Evolutionary conservation across 2,113 vertebrate genomes (phyloP).

Genomic region (Potamarius usumacintae): DNA sequence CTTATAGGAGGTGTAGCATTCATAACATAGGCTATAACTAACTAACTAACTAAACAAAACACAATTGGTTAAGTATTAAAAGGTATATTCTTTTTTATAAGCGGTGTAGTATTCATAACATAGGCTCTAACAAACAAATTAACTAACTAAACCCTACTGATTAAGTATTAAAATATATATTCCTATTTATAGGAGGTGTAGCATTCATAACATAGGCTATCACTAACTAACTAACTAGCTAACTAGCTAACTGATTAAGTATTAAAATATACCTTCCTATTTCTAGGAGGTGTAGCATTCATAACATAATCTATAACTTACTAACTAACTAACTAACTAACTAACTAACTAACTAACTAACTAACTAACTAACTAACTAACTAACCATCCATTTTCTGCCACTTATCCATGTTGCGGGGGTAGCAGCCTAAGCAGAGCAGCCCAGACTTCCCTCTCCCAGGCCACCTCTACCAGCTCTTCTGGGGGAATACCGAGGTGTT

Average conservation of each 20-base stretch:
- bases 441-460: no score
- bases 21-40: neutral
- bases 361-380: neutral
- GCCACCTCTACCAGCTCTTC: no score
- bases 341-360: neutral
- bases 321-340: neutral
- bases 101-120: neutral
- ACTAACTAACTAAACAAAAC: neutral
- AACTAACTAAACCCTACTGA: no score
- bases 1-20: neutral
- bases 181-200: neutral
- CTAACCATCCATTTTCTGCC: no score
- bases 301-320: neutral
- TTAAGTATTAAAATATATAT: neutral
- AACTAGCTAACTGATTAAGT: neutral
- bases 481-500: no score
- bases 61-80: no score
- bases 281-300: neutral
- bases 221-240: neutral
- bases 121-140: no score
- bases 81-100: neutral
- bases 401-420: no score
- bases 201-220: neutral
- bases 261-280: neutral
- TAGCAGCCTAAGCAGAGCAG: no score